Base-by-base conservation (phyloP, 2,113 vertebrate species). In the Alectura lathami region DNA sequence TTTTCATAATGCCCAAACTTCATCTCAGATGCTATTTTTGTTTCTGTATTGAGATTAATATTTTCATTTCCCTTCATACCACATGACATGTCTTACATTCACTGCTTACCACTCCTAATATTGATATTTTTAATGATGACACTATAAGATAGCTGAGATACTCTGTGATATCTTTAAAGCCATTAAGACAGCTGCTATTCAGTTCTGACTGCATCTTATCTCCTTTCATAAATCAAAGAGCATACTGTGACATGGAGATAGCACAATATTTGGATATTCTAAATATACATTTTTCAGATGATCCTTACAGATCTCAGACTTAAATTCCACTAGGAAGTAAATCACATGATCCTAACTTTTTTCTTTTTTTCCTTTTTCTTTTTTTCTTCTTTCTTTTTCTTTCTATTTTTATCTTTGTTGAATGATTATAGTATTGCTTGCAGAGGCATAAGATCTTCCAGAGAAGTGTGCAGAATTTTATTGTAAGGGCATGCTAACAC, bases 121-220 rank as follows among this genome's bases (percentile, higher is more conserved):
- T 20, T 30, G 53, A 79, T 40, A 83, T 57, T 22, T 62, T 82
- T 85, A 79, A 87, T 77, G n/a, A 94, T 81, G 88, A 60, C 20
- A 77, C 79, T 50, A 38, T 54, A 32, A 56, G 83, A 91, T 93
- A 85, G 78, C 24, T 96, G 54, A 77, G 93, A 90, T 90, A 94
- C 20, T 83, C 70, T 48, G 83, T 80, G 74, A 79, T 74, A 90
- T 94, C 88, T 95, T 96, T 96, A 90, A 91, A 88, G 32, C 63
- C 59, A 50, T 89, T 80, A 91, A 90, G 85, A 74, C 93, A 96
- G 67, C 90, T 96, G 93, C 36, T 94, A 57, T 77, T 94, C 67
- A 74, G 83, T 86, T 79, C 42, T 95, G 90, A 94, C 69, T 91
- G 83, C 91, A 75, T 67, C 45, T 85, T 69, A 53, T 36, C 48